Evolutionary conservation across 2,888 invertebrate genomes (phyloP).

Genomic region (Stenotaenia linearis): DNA sequence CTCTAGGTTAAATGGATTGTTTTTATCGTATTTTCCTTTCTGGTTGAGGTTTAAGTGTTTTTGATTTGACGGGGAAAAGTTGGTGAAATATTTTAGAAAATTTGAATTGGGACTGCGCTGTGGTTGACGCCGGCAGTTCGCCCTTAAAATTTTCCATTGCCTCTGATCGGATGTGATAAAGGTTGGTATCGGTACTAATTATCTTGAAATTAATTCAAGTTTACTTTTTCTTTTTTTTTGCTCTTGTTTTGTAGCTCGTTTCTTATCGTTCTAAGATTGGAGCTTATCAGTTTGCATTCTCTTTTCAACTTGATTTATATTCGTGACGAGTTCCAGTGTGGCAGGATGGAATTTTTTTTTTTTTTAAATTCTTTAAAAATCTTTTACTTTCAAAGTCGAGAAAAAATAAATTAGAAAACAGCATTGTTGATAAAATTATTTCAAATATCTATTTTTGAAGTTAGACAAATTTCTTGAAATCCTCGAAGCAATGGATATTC

Average conservation of each 20-base stretch:
- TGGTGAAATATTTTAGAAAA: not conserved
- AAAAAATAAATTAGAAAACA: not conserved
- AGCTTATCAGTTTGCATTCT: not conserved
- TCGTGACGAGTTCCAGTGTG: not conserved
- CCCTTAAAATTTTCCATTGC: not conserved
- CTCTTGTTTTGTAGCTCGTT: not conserved
- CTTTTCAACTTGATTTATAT: not conserved
- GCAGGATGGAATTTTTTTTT: not conserved
- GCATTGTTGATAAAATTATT: not conserved
- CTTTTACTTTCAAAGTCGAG: not conserved
- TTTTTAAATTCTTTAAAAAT: not conserved
- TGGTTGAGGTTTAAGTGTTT: not conserved
- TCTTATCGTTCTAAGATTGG: not conserved
- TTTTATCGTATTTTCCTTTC: not conserved
- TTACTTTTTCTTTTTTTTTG: conserved; percentile 1
- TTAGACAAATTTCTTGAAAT: not conserved
- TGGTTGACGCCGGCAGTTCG: not conserved
- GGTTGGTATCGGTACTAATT: conserved; percentile 13
- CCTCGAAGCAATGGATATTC: not conserved
- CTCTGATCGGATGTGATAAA: not conserved
- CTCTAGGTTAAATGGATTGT: not conserved
- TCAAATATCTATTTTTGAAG: too few relatives aligned
- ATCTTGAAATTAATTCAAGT: conserved; percentile 32
- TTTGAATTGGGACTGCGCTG: not conserved
- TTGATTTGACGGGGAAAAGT: not conserved